phyloP scores from a whole-genome alignment of 2,888 invertebrate genomes.

The Dichetophora obliterata region DNA sequence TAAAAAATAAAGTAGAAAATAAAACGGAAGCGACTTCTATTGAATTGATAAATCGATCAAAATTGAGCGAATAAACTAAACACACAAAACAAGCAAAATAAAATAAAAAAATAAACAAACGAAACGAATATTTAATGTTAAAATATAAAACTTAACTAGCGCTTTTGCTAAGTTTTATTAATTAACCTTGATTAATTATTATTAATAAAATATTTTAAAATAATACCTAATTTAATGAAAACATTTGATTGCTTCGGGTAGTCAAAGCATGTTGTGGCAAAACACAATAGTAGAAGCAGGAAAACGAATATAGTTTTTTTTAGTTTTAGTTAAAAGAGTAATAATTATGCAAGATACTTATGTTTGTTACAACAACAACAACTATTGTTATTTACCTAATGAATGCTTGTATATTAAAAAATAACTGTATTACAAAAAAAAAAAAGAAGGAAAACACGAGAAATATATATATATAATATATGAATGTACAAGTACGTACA shows the following conservation, averaged over 20 bases:
- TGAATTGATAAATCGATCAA: too few species aligned
- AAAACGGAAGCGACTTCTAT: too few species aligned
- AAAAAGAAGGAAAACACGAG: not conserved
- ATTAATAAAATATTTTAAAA: slow-evolving; percentile 26
- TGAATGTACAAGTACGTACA: too few species aligned
- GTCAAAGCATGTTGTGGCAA: not conserved
- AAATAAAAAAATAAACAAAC: slow-evolving; percentile 38
- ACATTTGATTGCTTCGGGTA: not conserved
- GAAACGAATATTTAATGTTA: slow-evolving; percentile 43
- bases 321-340: not conserved
- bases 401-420: not conserved
- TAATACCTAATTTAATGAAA: not conserved
- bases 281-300: not conserved
- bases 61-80: too few species aligned
- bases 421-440: not conserved
- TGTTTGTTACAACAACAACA: slow-evolving; percentile 1
- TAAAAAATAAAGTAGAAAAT: too few species aligned
- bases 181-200: not conserved
- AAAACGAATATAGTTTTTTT: not conserved
- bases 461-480: not conserved
- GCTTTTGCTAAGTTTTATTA: not conserved
- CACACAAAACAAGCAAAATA: slow-evolving; percentile 36
- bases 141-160: slow-evolving; percentile 27
- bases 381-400: not conserved
- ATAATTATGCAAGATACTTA: slow-evolving; percentile 26